Evolutionary conservation across 2,113 vertebrate genomes (phyloP).

Genomic region (Laticauda colubrina): DNA sequence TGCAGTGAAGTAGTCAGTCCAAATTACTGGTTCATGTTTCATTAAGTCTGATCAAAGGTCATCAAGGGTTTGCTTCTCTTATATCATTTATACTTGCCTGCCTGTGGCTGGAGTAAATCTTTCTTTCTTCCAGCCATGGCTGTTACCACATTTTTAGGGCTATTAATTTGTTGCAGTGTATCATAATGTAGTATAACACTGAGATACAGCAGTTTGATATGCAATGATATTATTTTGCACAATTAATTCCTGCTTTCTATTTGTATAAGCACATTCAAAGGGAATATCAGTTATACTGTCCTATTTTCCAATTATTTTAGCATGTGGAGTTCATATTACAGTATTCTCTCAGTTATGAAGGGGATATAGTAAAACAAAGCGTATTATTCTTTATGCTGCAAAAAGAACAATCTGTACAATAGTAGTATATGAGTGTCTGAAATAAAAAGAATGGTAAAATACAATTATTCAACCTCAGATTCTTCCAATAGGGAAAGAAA

Average conservation of each 20-base stretch:
- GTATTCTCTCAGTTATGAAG: conserved; percentile 44
- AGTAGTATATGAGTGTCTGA: background rate
- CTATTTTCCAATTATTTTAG: conserved; percentile 51
- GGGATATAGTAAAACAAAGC: conserved; percentile 31
- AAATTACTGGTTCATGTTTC: conserved; percentile 22
- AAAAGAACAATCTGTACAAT: background rate
- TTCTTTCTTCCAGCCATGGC: conserved; percentile 34
- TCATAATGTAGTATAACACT: conserved; percentile 58
- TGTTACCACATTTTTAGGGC: conserved; percentile 42
- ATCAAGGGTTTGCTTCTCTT: conserved; percentile 38
- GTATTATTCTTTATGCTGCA: background rate
- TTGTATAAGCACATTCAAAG: conserved; percentile 38
- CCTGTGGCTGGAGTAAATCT: conserved; percentile 31
- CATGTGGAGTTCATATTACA: conserved; percentile 44
- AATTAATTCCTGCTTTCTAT: conserved; percentile 57
- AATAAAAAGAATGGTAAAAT: background rate
- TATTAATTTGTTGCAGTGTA: conserved; percentile 51
- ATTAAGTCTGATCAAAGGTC: conserved; percentile 36
- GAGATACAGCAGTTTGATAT: conserved; percentile 48
- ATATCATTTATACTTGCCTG: conserved; percentile 39
- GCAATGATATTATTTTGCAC: conserved; percentile 57
- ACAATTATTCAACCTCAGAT: background rate
- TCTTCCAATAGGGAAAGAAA: background rate
- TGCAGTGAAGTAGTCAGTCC: conserved; percentile 3
- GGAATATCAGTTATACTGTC: conserved; percentile 36